A percentile compares a stretch with the other conserved stretches of the same genome.
Conservation (phyloP, 2,797 vertebrate species). For the Zonotrichia albicollis region DNA sequence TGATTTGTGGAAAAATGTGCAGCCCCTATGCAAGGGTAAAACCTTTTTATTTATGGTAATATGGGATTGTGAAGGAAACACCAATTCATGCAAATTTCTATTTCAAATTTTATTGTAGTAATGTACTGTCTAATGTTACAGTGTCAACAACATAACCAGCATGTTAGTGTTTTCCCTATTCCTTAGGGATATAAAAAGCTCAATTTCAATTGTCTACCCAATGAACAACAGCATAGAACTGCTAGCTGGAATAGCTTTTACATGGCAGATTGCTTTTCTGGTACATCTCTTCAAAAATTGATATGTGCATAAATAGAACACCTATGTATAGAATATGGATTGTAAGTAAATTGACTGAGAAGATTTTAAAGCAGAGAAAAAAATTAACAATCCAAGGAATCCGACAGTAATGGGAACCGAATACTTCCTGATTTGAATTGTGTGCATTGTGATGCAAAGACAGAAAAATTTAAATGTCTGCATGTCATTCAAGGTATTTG, state of each 20-base stretch:
- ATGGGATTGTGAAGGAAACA: neutral
- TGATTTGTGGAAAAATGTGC: neutral
- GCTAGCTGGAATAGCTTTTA: neutral
- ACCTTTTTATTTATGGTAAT: neutral
- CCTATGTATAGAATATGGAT: neutral
- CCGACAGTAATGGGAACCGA: neutral
- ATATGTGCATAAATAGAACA: neutral
- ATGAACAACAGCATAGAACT: neutral
- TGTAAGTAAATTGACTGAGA: slow-evolving; percentile 7
- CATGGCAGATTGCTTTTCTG: neutral
- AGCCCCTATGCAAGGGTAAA: neutral
- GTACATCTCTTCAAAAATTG: neutral
- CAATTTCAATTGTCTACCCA: neutral
- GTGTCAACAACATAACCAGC: neutral
- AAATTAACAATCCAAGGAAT: neutral
- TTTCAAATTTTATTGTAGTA: neutral
- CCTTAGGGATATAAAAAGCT: neutral
- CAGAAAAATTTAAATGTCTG: neutral
- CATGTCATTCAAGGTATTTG: neutral
- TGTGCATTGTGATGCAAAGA: neutral
- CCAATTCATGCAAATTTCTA: neutral
- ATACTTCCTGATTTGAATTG: neutral
- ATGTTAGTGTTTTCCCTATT: neutral
- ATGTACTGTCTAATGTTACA: neutral
- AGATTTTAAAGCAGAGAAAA: neutral